Conservation (phyloP, 2,888 invertebrate genomes). For the Tipula vernalis region DNA sequence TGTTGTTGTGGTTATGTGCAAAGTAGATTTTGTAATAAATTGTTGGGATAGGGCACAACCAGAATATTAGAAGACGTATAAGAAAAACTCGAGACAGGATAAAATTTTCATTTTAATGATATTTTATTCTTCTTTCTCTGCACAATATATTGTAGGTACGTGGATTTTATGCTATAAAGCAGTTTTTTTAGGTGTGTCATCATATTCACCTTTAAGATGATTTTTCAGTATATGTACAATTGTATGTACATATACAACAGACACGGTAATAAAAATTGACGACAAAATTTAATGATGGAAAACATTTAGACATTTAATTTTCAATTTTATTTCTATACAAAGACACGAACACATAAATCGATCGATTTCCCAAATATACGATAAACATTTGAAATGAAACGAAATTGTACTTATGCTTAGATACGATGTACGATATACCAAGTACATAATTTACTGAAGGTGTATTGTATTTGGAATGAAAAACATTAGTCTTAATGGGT, state of each 20-base stretch:
- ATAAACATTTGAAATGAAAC: background rate
- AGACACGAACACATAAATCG: background rate
- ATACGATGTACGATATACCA: background rate
- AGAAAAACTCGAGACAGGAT: background rate
- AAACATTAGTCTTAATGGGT: background rate
- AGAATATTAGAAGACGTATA: background rate
- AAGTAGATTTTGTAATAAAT: background rate
- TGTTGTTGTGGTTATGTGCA: background rate
- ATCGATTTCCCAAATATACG: background rate
- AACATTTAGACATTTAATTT: background rate
- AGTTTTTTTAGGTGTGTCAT: background rate
- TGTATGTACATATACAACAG: background rate
- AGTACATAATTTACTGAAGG: background rate
- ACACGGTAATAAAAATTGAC: background rate
- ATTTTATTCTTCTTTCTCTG: background rate
- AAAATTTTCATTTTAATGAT: background rate
- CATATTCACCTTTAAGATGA: background rate
- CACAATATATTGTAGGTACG: background rate
- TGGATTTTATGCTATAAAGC: background rate
- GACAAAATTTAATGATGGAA: background rate
- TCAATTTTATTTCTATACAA: background rate
- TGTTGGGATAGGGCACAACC: background rate
- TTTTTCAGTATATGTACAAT: background rate
- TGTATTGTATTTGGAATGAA: background rate
- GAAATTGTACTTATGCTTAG: background rate